Percentiles rank a stretch among this genome's conserved stretches.
Evolutionary conservation across 2,113 vertebrate species (phyloP).

Genomic region (Phrynocephalus versicolor): DNA sequence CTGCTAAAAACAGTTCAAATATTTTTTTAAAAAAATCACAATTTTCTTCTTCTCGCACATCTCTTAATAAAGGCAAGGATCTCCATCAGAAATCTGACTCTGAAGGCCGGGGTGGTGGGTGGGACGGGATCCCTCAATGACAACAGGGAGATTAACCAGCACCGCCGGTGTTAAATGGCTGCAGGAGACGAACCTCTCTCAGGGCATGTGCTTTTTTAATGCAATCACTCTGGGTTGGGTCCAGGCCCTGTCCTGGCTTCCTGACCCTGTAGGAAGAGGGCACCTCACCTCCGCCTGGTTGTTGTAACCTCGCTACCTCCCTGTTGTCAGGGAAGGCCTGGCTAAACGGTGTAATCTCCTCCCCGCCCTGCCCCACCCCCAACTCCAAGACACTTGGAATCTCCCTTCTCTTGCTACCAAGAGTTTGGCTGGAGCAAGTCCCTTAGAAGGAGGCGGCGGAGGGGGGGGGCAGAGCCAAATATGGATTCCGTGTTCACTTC

Average conservation of each 20-base stretch:
- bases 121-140: not conserved
- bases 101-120: not conserved
- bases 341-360: conserved; percentile 17
- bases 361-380: too few relatives aligned
- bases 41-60: too few relatives aligned
- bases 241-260: conserved; percentile 50
- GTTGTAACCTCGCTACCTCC: conserved; percentile 79
- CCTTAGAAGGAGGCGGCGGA: not conserved
- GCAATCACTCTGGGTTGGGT: conserved; percentile 69
- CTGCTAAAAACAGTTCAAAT: too few relatives aligned
- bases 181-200: not conserved
- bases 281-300: conserved; percentile 77
- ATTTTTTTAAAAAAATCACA: too few relatives aligned
- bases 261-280: conserved; percentile 78
- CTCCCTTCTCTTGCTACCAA: conserved; percentile 33
- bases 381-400: conserved; percentile 30
- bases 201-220: conserved; percentile 39
- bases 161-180: not conserved
- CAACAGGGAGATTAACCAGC: conserved; percentile 30
- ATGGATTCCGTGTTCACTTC: too few relatives aligned
- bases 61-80: conserved; percentile 1
- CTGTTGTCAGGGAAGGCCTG: conserved; percentile 57
- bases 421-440: not conserved
- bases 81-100: not conserved
- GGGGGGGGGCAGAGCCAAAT: not conserved